Conservation (phyloP, 2,888 invertebrate genomes). For the Drosophila prostipennis region DNA sequence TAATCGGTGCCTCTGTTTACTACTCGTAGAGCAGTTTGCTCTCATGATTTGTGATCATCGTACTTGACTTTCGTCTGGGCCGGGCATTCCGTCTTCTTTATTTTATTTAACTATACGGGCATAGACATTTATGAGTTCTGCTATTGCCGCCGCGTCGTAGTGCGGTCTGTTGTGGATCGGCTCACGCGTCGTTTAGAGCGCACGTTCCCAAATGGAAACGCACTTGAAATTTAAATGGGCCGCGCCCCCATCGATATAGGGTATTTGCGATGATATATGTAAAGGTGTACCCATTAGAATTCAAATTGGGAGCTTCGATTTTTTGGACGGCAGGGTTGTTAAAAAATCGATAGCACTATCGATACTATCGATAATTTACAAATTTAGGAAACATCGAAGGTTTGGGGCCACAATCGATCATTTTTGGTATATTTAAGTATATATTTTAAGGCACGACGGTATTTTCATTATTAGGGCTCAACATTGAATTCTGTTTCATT, state of each 20-base stretch:
- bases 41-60: conserved; percentile 47
- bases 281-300: background rate
- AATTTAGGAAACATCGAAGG: too few species aligned
- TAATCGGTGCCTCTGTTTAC: conserved; percentile 48
- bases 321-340: too few species aligned
- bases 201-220: conserved; percentile 64
- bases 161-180: conserved; percentile 61
- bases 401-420: too few species aligned
- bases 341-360: too few species aligned
- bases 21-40: conserved; percentile 34
- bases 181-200: conserved; percentile 61
- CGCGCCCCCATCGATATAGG: conserved; percentile 36
- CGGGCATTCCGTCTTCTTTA: conserved; percentile 16
- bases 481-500: too few species aligned
- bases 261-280: conserved; percentile 11
- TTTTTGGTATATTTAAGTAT: too few species aligned
- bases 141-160: conserved; percentile 22
- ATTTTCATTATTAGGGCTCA: too few species aligned
- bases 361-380: too few species aligned
- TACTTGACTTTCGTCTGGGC: conserved; percentile 22
- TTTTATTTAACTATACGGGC: conserved; percentile 24
- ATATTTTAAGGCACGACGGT: too few species aligned
- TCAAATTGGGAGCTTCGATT: background rate
- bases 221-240: conserved; percentile 64
- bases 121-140: conserved; percentile 29